Base-by-base conservation (phyloP, 2,797 vertebrate genomes). In the Prunella strophiata region DNA sequence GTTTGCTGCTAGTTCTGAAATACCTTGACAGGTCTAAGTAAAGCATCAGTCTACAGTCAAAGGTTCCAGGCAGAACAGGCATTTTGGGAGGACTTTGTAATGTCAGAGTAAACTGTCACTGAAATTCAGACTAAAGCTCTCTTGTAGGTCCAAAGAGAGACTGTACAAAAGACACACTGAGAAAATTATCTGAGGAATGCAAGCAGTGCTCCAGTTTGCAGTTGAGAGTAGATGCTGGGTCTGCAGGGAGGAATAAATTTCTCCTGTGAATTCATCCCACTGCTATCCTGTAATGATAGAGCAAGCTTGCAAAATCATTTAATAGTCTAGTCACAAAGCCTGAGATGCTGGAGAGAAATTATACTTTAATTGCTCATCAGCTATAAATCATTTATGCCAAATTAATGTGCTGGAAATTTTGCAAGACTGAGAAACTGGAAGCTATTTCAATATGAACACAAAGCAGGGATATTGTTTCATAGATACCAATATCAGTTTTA, bases 361-460 rank as follows among this genome's bases (percentile, higher is more conserved):
- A 71, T 40, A 77, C 48, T 84, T 88, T 87, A 96, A 77, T 94
- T 95, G 89, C 68, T 92, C 73, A 93, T 89, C 83, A 91, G 50
- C 76, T 91, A 71, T 84, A 95, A 91, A 94, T 93, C 82, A 91
- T 77, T 90, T 88, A 34, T 88, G 74, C 78, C 74, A 90, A 95
- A 93, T 84, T 73, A 90, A 92, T 67, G 59, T 73, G 63, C 85
- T 95, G 85, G 80, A 88, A 96, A 65, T 91, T 86, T 32, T 90
- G 80, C 85, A 94, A 91, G 89, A 43, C 73, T 85, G 71, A 84
- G 65, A 81, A 93, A 92, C 3, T 86, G 42, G 73, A 90, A 93
- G 68, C 63, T 74, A 42, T 82, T 93, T 79, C 75, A 85, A 18
- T 74, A 67, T 32, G 59, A 82, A 70, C 38, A 83, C 40, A 66